A percentile compares a stretch with the other conserved stretches of the same genome.
phyloP scores from a whole-genome alignment of 2,113 vertebrate genomes.

The Cyanoderma ruficeps region DNA sequence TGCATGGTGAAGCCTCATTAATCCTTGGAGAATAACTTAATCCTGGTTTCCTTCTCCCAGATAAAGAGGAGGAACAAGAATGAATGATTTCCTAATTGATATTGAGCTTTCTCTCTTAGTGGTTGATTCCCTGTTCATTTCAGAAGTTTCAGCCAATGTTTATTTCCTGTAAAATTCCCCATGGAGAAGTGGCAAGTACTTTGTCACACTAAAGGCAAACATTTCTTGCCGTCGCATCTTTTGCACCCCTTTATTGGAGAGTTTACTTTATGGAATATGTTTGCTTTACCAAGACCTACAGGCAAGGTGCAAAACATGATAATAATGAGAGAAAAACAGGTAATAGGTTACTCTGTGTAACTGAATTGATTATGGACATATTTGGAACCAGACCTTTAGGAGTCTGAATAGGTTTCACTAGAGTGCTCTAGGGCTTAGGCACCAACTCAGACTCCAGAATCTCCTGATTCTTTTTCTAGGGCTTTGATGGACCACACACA shows the following conservation, averaged over 20 bases:
- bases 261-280: neutral
- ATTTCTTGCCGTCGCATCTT: neutral
- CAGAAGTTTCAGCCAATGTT: neutral
- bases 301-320: neutral
- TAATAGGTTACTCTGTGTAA: neutral
- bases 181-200: neutral
- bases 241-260: neutral
- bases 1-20: neutral
- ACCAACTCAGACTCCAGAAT: neutral
- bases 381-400: neutral
- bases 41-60: neutral
- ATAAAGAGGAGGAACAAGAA: neutral
- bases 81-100: neutral
- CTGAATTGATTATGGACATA: neutral
- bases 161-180: neutral
- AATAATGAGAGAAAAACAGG: neutral
- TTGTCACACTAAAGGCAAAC: neutral
- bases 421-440: neutral
- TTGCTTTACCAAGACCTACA: neutral
- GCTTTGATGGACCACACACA: neutral
- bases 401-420: neutral
- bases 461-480: neutral
- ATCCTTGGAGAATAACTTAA: neutral
- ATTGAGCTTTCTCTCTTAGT: neutral
- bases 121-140: neutral